phyloP scores from a whole-genome alignment of 2,797 vertebrate genomes.

The Sebastes taczanowskii region DNA sequence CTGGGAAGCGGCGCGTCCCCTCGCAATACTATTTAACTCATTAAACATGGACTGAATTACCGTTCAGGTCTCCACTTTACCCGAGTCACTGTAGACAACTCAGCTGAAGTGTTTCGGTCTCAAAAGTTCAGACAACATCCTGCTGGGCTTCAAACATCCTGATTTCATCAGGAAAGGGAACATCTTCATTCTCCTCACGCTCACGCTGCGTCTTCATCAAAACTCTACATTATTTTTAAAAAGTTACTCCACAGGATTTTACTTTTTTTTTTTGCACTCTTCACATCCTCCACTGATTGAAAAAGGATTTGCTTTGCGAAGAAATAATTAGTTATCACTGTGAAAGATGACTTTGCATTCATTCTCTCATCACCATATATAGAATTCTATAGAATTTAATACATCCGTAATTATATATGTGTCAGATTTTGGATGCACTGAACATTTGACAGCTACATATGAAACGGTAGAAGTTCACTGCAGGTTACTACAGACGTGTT shows the following conservation, averaged over 20 bases:
- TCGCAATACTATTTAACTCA: neutral
- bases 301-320: neutral
- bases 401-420: slow-evolving; percentile 17
- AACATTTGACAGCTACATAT: slow-evolving; percentile 25
- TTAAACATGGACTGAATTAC: neutral
- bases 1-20: too few species aligned
- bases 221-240: neutral
- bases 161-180: neutral
- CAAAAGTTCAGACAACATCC: neutral
- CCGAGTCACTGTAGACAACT: neutral
- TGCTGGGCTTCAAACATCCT: neutral
- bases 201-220: neutral
- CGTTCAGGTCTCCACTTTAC: neutral
- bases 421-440: slow-evolving; percentile 19
- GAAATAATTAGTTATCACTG: neutral
- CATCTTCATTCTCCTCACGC: neutral
- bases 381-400: slow-evolving; percentile 27
- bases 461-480: slow-evolving; percentile 1
- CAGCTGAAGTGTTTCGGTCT: neutral
- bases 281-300: neutral
- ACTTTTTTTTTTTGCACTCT: neutral
- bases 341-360: neutral
- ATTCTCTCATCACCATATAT: neutral
- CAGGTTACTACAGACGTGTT: slow-evolving; percentile 18
- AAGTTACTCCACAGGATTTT: neutral